Base-by-base conservation (phyloP, 2,888 invertebrate genomes). In the Stratiomys singularior region DNA sequence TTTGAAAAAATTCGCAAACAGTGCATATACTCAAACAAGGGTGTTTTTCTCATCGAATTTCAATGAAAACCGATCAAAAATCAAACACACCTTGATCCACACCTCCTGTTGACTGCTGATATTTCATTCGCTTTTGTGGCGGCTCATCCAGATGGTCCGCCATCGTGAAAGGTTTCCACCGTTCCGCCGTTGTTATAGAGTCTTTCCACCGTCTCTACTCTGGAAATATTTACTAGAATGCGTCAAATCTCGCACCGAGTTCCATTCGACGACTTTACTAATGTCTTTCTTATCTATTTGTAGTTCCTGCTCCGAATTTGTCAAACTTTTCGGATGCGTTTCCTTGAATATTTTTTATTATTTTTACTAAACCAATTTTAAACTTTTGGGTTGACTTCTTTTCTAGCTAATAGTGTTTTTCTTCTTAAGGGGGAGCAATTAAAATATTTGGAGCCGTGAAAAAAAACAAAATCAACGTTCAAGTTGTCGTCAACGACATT, bases 121-220 rank as follows among this genome's bases (percentile, higher is more conserved):
- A 80, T 90, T 97, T 97, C 87, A 93, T 94, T 92, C 97, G 93
- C 93, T 97, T 97, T 88, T 93, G 96, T 89, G 97, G 96, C 92
- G 96, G 97, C 90, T 96, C 96, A 90, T 96, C 96, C 89, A 95
- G 92, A 90, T 95, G 95, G 92, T 97, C 97, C 90, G 96, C 96
- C 97, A 97, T 97, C 89, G 89, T 89, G 78, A 44, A 77, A 37
- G 30, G 1, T 64, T 37, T 56, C 18, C 71, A 56, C 56, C 30
- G 28, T 37, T 37, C 37, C 37, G 37, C 37, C 37, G 37, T 37
- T 37, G 37, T 37, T 37, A 37, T 37, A n/a, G n/a, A 9, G 5
- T 60, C 23, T 60, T 25, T 60, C 25, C 3, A 9, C 37, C 58
- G 58, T 23, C 25, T 60, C 23, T 21, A 60, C 21, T 60, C 18